Conservation (phyloP, 2,797 vertebrate genomes). For the Otolemur crassicaudatus region DNA sequence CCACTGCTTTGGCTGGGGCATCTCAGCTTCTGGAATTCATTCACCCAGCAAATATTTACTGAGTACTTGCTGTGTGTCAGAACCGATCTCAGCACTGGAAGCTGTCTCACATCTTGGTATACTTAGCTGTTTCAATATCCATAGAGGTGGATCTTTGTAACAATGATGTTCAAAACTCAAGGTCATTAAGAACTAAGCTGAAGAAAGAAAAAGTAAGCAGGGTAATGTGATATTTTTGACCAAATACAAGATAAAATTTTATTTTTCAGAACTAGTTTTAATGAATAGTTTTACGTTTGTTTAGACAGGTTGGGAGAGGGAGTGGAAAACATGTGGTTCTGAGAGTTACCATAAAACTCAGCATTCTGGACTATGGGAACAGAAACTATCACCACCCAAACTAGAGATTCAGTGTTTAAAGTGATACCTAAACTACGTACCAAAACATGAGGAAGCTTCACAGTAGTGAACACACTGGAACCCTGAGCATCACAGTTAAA, state of each 20-base stretch:
- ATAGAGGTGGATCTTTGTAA: background rate
- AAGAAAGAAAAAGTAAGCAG: background rate
- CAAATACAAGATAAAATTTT: conserved; percentile 36
- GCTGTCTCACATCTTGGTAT: background rate
- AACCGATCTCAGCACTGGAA: background rate
- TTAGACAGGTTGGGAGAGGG: background rate
- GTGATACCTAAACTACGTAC: background rate
- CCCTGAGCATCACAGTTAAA: background rate
- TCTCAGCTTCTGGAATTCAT: conserved; percentile 13
- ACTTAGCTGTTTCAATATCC: background rate
- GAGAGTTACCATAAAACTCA: background rate
- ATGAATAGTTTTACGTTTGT: conserved; percentile 14
- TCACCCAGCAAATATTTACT: background rate
- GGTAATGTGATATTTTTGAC: background rate
- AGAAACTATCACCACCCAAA: background rate
- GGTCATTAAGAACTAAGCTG: background rate
- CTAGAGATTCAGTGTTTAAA: background rate
- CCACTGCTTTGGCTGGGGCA: background rate
- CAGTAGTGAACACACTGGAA: background rate
- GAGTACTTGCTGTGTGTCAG: background rate
- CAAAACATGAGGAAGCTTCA: conserved; percentile 4
- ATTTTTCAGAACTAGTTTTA: conserved; percentile 30
- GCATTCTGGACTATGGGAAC: background rate
- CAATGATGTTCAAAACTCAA: conserved; percentile 39
- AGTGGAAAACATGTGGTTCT: background rate